Base-by-base conservation (phyloP, 2,888 invertebrate genomes). In the Halocaridina rubra region DNA sequence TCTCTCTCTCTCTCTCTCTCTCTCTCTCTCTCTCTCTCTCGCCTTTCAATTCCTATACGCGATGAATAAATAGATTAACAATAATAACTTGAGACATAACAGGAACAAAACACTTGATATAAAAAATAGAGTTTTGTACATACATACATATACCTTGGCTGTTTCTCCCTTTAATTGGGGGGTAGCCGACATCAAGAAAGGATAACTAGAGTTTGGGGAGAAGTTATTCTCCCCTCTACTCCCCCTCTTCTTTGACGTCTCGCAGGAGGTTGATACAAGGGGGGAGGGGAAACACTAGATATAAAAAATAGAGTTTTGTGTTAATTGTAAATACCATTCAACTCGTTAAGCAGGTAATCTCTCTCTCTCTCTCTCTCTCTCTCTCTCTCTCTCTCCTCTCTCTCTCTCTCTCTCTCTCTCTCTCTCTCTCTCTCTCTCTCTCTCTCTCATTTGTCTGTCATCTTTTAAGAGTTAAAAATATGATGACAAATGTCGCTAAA, bases 361-460 rank as follows among this genome's bases (percentile, higher is more conserved):
- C 10, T 53, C 4, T 4, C 2, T 7, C 53, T 2, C 53, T 7
- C 53, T 7, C 53, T 7, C 2, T 16, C 27, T 10, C 53, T 53
- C 53, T 53, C 53, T 8, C 53, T 53, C 53, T 53, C 53, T 53
- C 53, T 53, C 53, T 53, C 53, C 19, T 53, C 53, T 53, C 53
- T 4, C 53, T 53, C 53, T 53, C 53, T 53, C 53, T 53, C 53
- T 24, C 27, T 72, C 30, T 33, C 64, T 32, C 39, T 39, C 24
- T 24, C 53, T 53, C 53, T 53, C 53, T 53, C 53, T 53, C 53
- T 53, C 53, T 53, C 53, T 53, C 53, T 53, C 53, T 53, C 53
- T 53, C 53, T 53, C 53, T 53, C 90, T 90, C 84, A 85, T 89
- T 59, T 90, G 29, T 61, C 29, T 53, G 46, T 16, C 53, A 53